A percentile compares a stretch with the other conserved stretches of the same genome.
Conservation (phyloP, 2,888 invertebrate species). For the Dusona sp. region DNA sequence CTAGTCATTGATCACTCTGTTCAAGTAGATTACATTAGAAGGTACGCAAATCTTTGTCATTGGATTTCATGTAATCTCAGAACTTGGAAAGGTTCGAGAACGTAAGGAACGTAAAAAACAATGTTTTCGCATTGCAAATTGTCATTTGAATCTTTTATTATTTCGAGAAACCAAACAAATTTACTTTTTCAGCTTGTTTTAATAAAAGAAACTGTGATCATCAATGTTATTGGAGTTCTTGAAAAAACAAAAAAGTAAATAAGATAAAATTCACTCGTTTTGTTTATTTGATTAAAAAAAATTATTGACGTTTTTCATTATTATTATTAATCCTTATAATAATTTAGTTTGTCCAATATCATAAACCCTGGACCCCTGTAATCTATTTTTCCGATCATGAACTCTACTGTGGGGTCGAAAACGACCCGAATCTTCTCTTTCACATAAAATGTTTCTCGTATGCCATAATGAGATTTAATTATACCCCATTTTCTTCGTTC, state of each 20-base stretch:
- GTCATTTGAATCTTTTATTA: too few species aligned
- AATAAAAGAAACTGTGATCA: not conserved
- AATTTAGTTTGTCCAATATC: not conserved
- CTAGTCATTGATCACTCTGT: constrained; percentile 99
- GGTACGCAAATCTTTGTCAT: constrained; percentile 83
- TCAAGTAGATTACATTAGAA: constrained; percentile 96
- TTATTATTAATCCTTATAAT: not conserved
- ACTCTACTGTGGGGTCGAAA: too few species aligned
- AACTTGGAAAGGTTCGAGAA: not conserved
- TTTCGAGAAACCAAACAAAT: not conserved
- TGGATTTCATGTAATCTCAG: not conserved
- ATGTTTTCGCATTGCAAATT: not conserved
- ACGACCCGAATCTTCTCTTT: too few species aligned
- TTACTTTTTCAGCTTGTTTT: not conserved
- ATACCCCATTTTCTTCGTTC: too few species aligned
- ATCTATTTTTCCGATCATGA: too few species aligned
- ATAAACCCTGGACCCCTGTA: too few species aligned
- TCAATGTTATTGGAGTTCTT: not conserved
- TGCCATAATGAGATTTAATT: too few species aligned
- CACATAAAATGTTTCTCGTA: too few species aligned
- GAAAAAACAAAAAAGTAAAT: not conserved
- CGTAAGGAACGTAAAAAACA: not conserved
- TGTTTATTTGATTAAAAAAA: not conserved
- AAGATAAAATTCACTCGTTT: not conserved
- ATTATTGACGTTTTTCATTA: not conserved